A percentile compares a stretch with the other conserved stretches of the same genome.
Conservation (phyloP, 1,140 invertebrate genomes). For the Choristoneura fumiferana region DNA sequence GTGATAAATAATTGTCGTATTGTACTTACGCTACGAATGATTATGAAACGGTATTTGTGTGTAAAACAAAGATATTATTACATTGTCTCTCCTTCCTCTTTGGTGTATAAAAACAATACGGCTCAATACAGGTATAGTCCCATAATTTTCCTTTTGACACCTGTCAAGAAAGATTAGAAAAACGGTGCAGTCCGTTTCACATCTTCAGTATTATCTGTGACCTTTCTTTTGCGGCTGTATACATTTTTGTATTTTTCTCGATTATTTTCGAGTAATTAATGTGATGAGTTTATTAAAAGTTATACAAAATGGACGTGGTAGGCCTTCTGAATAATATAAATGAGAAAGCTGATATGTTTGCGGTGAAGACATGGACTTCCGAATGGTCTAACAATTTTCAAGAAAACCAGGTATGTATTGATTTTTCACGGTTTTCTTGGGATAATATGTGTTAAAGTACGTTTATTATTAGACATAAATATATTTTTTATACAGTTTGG, state of each 20-base stretch:
- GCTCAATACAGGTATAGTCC: no score
- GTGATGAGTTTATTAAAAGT: conserved; percentile 7
- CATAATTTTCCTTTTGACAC: no score
- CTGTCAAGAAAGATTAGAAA: no score
- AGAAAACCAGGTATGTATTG: conserved; percentile 67
- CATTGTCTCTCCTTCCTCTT: no score
- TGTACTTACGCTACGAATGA: no score
- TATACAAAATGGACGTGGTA: conserved; percentile 64
- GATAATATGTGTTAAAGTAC: background rate
- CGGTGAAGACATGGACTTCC: conserved; percentile 68
- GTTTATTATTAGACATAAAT: no score
- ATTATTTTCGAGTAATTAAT: background rate
- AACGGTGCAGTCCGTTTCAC: no score
- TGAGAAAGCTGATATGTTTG: conserved; percentile 69
- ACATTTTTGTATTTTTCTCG: conserved; percentile 16
- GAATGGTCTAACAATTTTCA: conserved; percentile 71
- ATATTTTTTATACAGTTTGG: background rate
- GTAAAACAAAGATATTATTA: no score
- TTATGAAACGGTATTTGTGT: no score
- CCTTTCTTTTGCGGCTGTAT: conserved; percentile 5
- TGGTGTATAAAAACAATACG: no score
- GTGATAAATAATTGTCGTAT: no score
- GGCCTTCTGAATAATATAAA: conserved; percentile 67
- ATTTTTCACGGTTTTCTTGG: conserved; percentile 38
- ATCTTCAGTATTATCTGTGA: conserved; percentile 2